Conservation (phyloP, 2,113 vertebrate species). For the Serinus canaria region DNA sequence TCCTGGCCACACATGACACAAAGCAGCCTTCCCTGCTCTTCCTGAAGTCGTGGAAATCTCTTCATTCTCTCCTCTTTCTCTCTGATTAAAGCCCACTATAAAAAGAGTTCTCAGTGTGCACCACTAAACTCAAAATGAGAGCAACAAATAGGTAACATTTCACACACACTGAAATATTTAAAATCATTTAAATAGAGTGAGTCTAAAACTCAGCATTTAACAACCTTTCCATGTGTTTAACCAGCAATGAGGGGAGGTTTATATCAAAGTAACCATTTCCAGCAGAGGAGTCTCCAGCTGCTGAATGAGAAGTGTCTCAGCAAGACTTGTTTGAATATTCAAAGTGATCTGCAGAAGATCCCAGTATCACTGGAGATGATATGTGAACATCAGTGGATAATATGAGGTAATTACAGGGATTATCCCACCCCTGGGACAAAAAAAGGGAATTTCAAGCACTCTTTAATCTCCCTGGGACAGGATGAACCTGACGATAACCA, state of each 20-base stretch:
- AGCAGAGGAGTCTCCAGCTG: not conserved
- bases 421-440: slow-evolving; percentile 13
- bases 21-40: not conserved
- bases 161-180: not conserved
- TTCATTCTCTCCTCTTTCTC: not conserved
- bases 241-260: not conserved
- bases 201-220: not conserved
- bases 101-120: not conserved
- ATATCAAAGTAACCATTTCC: not conserved
- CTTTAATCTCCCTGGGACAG: slow-evolving; percentile 47
- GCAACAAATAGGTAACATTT: not conserved
- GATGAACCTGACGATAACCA: not conserved
- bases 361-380: not conserved
- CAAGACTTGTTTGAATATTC: not conserved
- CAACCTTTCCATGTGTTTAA: not conserved
- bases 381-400: slow-evolving; percentile 18
- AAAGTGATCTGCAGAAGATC: slow-evolving; percentile 25
- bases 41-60: not conserved
- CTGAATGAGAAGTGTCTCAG: not conserved
- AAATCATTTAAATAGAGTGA: not conserved
- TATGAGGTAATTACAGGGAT: slow-evolving; percentile 49
- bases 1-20: not conserved
- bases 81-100: not conserved
- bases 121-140: not conserved
- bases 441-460: not conserved